Evolutionary conservation across 1,140 invertebrate genomes (phyloP).

Genomic region (Bathynomus jamesi): DNA sequence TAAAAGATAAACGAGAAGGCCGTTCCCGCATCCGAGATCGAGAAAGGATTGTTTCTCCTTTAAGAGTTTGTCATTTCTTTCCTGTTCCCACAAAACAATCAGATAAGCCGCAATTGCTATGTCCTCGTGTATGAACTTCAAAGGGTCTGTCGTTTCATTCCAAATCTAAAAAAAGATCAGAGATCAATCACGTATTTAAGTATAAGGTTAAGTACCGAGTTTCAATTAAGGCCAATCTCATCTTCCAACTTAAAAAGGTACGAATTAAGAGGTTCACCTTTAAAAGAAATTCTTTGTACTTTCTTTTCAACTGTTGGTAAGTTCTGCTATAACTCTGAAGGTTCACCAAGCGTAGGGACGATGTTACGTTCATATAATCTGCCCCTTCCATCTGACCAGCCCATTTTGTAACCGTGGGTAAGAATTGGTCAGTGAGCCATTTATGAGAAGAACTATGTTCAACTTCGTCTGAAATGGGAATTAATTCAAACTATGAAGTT

Average conservation of each 20-base stretch:
- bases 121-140: constrained; percentile 95
- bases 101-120: constrained; percentile 90
- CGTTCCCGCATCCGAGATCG: constrained; percentile 95
- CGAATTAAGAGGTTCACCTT: constrained; percentile 46
- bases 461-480: too few species aligned
- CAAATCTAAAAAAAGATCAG: constrained; percentile 47
- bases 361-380: too few species aligned
- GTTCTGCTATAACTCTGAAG: constrained; percentile 60
- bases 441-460: too few species aligned
- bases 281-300: constrained; percentile 65
- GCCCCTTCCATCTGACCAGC: constrained; percentile 19
- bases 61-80: constrained; percentile 42
- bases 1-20: constrained; percentile 82
- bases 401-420: too few species aligned
- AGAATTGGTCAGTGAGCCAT: too few species aligned
- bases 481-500: too few species aligned
- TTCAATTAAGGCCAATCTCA: not conserved
- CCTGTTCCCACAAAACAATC: constrained; percentile 63
- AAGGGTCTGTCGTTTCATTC: constrained; percentile 84
- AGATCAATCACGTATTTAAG: constrained; percentile 4
- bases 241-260: not conserved
- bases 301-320: constrained; percentile 68
- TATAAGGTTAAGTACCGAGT: constrained; percentile 3
- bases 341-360: constrained; percentile 59
- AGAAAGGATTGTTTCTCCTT: constrained; percentile 62